These are phyloP conservation scores for Hybognathus amarus DNA, from an alignment of 2,797 vertebrate species.

Conservation along the genomic window DNA sequence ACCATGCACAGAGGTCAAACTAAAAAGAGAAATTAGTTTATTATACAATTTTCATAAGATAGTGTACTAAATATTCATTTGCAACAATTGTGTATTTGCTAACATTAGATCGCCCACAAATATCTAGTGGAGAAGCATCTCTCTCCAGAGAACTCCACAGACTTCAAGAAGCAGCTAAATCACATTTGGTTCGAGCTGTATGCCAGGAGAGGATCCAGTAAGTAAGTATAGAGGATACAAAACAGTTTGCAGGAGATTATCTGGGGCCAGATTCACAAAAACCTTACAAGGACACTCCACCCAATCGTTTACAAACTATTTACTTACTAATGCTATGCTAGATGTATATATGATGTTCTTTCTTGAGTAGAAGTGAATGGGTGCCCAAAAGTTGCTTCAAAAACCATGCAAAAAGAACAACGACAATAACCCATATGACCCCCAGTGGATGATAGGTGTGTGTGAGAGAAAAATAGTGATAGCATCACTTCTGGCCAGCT, in stretches of 20 bases:
- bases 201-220: constrained; percentile 79
- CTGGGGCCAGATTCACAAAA: neutral
- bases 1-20: neutral
- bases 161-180: constrained; percentile 82
- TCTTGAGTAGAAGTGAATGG: neutral
- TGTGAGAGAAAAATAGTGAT: too few relatives aligned
- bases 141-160: constrained; percentile 69
- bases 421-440: too few relatives aligned
- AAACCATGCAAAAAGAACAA: neutral
- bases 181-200: constrained; percentile 85
- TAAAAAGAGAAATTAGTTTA: neutral
- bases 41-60: neutral
- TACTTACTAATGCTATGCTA: neutral
- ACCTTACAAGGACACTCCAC: neutral
- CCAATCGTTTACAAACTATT: neutral
- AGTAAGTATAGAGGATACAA: constrained; percentile 66
- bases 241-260: neutral
- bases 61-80: neutral
- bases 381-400: neutral
- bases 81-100: constrained; percentile 23
- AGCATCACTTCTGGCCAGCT: too few relatives aligned
- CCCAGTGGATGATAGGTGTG: too few relatives aligned
- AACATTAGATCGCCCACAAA: constrained; percentile 77
- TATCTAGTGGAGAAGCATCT: constrained; percentile 80
- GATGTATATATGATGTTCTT: neutral